Percentiles rank a stretch among this genome's conserved stretches.
Conservation (phyloP, 2,888 invertebrate genomes). For the Sesia bembeciformis region DNA sequence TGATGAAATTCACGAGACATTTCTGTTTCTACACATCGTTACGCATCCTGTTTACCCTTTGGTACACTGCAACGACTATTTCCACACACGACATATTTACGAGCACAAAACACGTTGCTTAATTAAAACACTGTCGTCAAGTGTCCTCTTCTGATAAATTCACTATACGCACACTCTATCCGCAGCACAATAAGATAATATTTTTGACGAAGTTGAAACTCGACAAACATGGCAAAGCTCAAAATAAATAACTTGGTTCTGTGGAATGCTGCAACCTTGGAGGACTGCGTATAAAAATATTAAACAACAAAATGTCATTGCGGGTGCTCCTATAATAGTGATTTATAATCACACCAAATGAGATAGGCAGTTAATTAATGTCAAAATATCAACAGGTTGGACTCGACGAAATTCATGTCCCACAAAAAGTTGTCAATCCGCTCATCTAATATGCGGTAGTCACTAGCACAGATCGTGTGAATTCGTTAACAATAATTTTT, state of each 20-base stretch:
- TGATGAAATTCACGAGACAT: conserved; percentile 6
- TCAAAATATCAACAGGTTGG: not conserved
- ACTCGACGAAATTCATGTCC: not conserved
- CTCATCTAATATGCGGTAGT: conserved; percentile 49
- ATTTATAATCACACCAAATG: not conserved
- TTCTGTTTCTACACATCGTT: conserved; percentile 10
- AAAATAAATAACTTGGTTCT: conserved; percentile 53
- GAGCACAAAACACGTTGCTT: conserved; percentile 34
- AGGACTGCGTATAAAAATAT: conserved; percentile 37
- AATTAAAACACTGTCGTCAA: conserved; percentile 21
- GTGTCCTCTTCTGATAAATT: conserved; percentile 50
- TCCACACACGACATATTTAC: conserved; percentile 25
- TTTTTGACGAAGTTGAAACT: conserved; percentile 58
- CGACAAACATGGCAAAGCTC: conserved; percentile 59
- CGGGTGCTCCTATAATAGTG: conserved; percentile 19
- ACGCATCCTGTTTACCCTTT: conserved; percentile 9
- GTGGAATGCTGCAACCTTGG: conserved; percentile 53
- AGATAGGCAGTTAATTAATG: not conserved
- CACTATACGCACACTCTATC: conserved; percentile 44
- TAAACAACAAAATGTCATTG: conserved; percentile 12
- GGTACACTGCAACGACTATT: conserved; percentile 27
- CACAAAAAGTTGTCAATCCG: not conserved
- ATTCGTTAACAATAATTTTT: conserved; percentile 70
- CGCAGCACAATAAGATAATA: conserved; percentile 57
- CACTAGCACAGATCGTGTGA: conserved; percentile 57